Base-by-base conservation (phyloP, 2,113 vertebrate species). In the Syngnathus floridae region DNA sequence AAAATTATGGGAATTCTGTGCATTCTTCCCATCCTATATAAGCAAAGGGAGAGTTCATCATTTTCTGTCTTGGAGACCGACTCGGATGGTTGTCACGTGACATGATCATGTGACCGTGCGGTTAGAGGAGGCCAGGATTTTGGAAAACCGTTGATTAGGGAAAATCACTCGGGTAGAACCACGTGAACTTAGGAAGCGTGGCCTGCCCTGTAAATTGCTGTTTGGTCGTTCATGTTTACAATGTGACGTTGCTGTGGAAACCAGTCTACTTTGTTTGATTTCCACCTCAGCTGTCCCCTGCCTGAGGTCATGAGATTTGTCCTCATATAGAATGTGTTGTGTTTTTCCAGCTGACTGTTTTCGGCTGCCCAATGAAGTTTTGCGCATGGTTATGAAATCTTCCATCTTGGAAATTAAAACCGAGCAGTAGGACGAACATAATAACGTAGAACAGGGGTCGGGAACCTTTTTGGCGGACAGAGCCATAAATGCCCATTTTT, bases 1-100 rank as follows among this genome's bases (percentile, higher is more conserved):
- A 78, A 84, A 86, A 85, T 87, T 35, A 80, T 71, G 71, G 74
- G 82, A 86, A 87, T 90, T 82, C 79, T 77, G 31, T 69, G 72
- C 77, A 87, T 89, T 83, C 87, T 64, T 64, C 17, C 43, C 59
- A 64, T 67, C 76, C 72, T 78, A 70, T 76, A 52, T 10, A 71
- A 68, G 68, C 61, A 69, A 78, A 82, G 22, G 46, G 22, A 1
- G 64, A 38, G 40, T 19, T 12, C 56, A 60, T 43, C 55, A 31
- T 31, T 31, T 31, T 31, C 26, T 51, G 52, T 22, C 45, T 49
- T 69, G 51, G 35, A 72, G 22, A 65, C 26, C 59, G n/a, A 35
- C 51, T 26, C 40, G 12, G 22, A 35, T n/a, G 8, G 59, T 41
- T 66, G 14, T 1, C 55, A 8, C 65, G 40, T 40, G 36, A n/a